A percentile compares a stretch with the other conserved stretches of the same genome.
Conservation (phyloP, 2,797 vertebrate genomes). For the Setipinna tenuifilis region DNA sequence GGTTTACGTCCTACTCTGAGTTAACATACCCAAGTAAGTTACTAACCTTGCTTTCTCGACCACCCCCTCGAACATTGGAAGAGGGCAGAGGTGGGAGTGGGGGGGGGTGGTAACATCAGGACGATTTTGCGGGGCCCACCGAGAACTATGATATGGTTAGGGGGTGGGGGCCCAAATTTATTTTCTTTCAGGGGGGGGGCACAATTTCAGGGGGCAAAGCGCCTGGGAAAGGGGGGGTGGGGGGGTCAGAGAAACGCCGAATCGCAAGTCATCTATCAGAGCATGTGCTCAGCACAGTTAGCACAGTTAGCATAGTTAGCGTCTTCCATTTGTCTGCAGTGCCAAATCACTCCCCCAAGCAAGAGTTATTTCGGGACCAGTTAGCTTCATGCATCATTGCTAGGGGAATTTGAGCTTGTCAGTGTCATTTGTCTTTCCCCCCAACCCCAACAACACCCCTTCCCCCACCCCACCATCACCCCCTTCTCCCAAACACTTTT, state of each 20-base stretch:
- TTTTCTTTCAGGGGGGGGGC: too few relatives aligned
- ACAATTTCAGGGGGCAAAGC: too few relatives aligned
- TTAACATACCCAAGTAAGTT: too few relatives aligned
- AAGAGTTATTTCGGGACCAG: conserved; percentile 7
- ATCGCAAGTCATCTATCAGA: not conserved
- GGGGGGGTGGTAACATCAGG: too few relatives aligned
- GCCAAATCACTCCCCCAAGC: conserved; percentile 23
- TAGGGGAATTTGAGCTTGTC: conserved; percentile 3
- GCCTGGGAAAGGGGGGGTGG: not conserved
- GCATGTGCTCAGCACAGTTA: not conserved
- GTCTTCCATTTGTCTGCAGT: conserved; percentile 3
- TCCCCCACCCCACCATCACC: conserved; percentile 33
- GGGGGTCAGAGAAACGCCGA: not conserved
- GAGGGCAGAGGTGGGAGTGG: too few relatives aligned
- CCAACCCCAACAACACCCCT: conserved; percentile 48
- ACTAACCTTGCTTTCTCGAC: too few relatives aligned
- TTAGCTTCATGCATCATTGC: conserved; percentile 10
- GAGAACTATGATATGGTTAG: too few relatives aligned
- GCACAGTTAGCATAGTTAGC: not conserved
- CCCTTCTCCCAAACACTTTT: not conserved
- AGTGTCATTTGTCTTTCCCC: conserved; percentile 47
- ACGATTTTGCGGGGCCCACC: too few relatives aligned
- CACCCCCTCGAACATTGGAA: too few relatives aligned
- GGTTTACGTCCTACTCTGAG: too few relatives aligned
- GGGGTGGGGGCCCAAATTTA: too few relatives aligned